These are phyloP conservation scores for Lepidochitona cinerea DNA, from an alignment of 2,888 invertebrate genomes.

Conservation along the genomic window DNA sequence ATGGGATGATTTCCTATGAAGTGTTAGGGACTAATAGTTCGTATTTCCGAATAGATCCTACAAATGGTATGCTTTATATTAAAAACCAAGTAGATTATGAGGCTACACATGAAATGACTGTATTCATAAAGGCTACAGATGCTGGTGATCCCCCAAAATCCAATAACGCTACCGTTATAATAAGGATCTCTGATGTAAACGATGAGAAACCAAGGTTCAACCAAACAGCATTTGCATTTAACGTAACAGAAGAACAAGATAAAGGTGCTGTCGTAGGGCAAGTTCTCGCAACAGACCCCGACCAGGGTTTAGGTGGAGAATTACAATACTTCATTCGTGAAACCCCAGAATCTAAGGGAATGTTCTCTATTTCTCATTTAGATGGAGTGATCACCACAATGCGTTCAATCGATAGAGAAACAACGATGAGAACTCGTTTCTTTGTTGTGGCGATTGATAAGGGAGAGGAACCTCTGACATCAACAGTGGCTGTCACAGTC, in stretches of 20 bases:
- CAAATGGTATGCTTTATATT: neutral
- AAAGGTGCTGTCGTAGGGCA: neutral
- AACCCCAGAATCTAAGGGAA: slow-evolving; percentile 17
- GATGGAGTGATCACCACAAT: slow-evolving; percentile 45
- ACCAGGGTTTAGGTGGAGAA: neutral
- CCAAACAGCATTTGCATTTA: neutral
- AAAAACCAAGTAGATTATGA: neutral
- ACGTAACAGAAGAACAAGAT: neutral
- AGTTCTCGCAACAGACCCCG: neutral
- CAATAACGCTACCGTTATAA: neutral
- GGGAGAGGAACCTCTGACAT: slow-evolving; percentile 13
- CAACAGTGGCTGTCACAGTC: slow-evolving; percentile 32
- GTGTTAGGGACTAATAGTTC: slow-evolving; percentile 21
- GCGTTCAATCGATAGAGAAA: slow-evolving; percentile 46
- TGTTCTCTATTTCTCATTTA: slow-evolving; percentile 39
- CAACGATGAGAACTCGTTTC: slow-evolving; percentile 20
- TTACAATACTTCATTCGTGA: slow-evolving; percentile 7
- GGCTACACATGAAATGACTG: neutral
- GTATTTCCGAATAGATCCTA: slow-evolving; percentile 39
- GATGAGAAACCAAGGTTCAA: neutral
- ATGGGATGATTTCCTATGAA: slow-evolving; percentile 37
- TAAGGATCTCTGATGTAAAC: neutral
- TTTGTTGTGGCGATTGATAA: slow-evolving; percentile 29
- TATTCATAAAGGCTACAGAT: neutral
- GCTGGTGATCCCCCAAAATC: neutral